Evolutionary conservation across 2,888 invertebrate genomes (phyloP).

Genomic region (Agrotis ipsilon): DNA sequence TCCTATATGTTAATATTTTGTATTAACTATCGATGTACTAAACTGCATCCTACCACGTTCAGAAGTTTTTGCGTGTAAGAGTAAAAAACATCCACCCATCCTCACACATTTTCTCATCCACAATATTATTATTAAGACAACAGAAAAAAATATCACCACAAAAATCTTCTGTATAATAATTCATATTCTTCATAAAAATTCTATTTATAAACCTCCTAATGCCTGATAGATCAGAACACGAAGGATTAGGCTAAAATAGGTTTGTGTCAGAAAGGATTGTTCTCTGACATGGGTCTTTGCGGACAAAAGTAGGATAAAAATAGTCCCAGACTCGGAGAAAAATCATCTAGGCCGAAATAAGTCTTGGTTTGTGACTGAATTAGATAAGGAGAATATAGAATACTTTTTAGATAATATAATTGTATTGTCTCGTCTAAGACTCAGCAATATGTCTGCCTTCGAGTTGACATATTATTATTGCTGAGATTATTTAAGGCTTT

Average conservation of each 20-base stretch:
- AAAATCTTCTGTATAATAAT: background rate
- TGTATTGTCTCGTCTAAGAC: background rate
- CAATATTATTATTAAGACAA: too few species aligned
- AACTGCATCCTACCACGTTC: too few species aligned
- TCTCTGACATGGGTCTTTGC: conserved; percentile 26
- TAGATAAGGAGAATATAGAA: background rate
- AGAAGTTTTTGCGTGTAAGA: too few species aligned
- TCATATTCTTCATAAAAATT: conserved; percentile 13
- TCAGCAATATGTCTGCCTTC: too few species aligned
- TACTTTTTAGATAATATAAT: background rate
- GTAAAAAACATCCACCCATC: too few species aligned
- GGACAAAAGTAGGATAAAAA: conserved; percentile 21
- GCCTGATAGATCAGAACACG: conserved; percentile 14
- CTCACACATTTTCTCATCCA: too few species aligned
- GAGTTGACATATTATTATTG: too few species aligned
- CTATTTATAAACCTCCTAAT: conserved; percentile 6
- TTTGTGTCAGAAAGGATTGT: conserved; percentile 27
- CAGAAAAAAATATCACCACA: too few species aligned
- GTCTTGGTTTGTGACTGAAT: conserved; percentile 7
- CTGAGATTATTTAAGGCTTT: too few species aligned
- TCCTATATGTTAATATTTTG: too few species aligned
- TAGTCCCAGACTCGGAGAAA: conserved; percentile 3
- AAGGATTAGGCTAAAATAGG: conserved; percentile 23
- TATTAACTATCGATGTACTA: too few species aligned
- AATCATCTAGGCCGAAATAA: conserved; percentile 7